Evolutionary conservation across 2,797 vertebrate species (phyloP), one percentile per base, ranked within the genome.

Genomic region (Trichosurus vulpecula): DNA sequence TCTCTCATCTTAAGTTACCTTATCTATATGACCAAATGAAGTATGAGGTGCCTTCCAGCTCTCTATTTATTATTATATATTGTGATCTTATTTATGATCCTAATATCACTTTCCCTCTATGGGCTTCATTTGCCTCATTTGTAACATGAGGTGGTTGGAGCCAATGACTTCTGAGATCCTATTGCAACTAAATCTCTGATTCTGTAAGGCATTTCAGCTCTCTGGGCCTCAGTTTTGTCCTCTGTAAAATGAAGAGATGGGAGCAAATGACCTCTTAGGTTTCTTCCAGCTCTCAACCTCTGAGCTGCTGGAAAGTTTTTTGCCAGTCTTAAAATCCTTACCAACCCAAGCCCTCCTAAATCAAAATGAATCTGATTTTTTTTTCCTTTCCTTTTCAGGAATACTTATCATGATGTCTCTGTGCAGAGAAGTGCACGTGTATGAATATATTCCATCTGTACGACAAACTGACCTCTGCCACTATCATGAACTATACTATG

Each of bases 361-460:
- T 35, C 16, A 9, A 52, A 27, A 6, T 25, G 13, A 2, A 61
- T 54, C 91, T 90, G 30, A 12, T 95, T 91, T 53, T 27, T 58
- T 95, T 94, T 94, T 61, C 1, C 56, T 90, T 53, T 96, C 94
- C 55, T 1, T 47, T 91, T 2, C 98, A 99, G 99, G 99, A 58
- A 99, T 99, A 98, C 98, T 99, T 94, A 98, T 99, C 98, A 99
- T 99, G 99, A 99, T 99, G 99, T 99, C 99, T 58, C 98, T 99
- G 98, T 99, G 99, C 90, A 98, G 99, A 0, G 98, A 99, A 97
- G 99, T 99, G 90, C 99, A 99, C 0, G 99, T 99, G 87, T 99
- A 99, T 0, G 99, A 99, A 93, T 99, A 99, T 98, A 99, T 99
- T 97, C 99, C 99, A 2, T 99, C 99, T 0, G 97, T 99, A 97